These are phyloP conservation scores for Stegastes partitus DNA, from an alignment of 2,113 vertebrate species.

Conservation along the genomic window DNA sequence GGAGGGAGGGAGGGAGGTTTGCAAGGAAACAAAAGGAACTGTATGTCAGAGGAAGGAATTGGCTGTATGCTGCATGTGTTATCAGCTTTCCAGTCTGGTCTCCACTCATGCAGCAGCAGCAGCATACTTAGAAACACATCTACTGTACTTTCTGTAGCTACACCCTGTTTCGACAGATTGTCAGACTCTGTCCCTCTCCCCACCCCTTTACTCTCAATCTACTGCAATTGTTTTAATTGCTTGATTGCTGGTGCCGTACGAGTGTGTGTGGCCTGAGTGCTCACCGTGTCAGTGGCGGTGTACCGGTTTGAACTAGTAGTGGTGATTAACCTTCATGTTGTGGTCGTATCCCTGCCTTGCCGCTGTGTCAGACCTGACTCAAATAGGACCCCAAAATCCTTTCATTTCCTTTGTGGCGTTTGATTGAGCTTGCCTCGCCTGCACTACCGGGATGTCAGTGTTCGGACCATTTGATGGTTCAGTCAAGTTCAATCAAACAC, in stretches of 20 bases:
- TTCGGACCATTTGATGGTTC: conserved; percentile 43
- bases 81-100: conserved; percentile 36
- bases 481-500: conserved; percentile 71
- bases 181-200: conserved; percentile 36
- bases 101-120: conserved; percentile 49
- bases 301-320: conserved; percentile 60
- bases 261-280: conserved; percentile 57
- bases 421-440: conserved; percentile 68
- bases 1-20: conserved; percentile 34
- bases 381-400: conserved; percentile 72
- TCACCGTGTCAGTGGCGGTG: conserved; percentile 66
- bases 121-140: conserved; percentile 39
- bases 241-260: conserved; percentile 62
- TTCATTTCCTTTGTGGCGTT: conserved; percentile 61
- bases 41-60: conserved; percentile 48
- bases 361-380: conserved; percentile 62
- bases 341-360: conserved; percentile 68
- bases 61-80: conserved; percentile 65
- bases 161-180: conserved; percentile 25
- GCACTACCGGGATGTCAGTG: conserved; percentile 22
- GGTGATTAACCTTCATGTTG: conserved; percentile 64
- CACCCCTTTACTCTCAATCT: conserved; percentile 30
- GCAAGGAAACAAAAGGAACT: conserved; percentile 36
- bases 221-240: conserved; percentile 48
- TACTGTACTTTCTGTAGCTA: not conserved